phyloP scores from a whole-genome alignment of 1,140 invertebrate species.

The Planococcus citri region DNA sequence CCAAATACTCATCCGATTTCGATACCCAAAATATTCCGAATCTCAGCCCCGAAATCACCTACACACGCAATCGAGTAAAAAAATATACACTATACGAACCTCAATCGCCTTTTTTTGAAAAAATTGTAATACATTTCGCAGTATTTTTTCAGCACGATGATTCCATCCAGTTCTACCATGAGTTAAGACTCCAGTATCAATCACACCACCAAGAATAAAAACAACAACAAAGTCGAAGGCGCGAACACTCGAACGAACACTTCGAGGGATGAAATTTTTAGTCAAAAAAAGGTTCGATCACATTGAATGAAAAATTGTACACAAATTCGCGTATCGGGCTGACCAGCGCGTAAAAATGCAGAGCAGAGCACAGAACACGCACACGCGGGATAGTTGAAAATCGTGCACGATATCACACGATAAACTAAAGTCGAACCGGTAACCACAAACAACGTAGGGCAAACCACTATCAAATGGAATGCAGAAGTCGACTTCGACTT shows the following conservation, averaged over 20 bases:
- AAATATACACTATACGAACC: too few species aligned
- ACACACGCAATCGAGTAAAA: too few species aligned
- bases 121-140: slow-evolving; percentile 7
- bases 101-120: neutral
- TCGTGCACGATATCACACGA: neutral
- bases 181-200: neutral
- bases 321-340: neutral
- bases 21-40: too few species aligned
- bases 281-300: too few species aligned
- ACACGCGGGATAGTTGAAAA: neutral
- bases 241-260: too few species aligned
- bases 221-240: too few species aligned
- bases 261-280: too few species aligned
- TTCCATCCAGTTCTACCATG: neutral
- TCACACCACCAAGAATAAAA: too few species aligned
- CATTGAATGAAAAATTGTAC: neutral
- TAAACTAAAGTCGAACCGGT: neutral
- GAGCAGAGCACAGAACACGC: too few species aligned
- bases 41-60: too few species aligned
- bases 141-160: neutral
- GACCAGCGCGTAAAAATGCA: too few species aligned
- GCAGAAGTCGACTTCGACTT: neutral
- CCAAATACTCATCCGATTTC: too few species aligned
- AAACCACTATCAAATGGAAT: slow-evolving; percentile 7
- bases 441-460: slow-evolving; percentile 1